phyloP scores from a whole-genome alignment of 2,113 vertebrate species.

The Phoxinus phoxinus region DNA sequence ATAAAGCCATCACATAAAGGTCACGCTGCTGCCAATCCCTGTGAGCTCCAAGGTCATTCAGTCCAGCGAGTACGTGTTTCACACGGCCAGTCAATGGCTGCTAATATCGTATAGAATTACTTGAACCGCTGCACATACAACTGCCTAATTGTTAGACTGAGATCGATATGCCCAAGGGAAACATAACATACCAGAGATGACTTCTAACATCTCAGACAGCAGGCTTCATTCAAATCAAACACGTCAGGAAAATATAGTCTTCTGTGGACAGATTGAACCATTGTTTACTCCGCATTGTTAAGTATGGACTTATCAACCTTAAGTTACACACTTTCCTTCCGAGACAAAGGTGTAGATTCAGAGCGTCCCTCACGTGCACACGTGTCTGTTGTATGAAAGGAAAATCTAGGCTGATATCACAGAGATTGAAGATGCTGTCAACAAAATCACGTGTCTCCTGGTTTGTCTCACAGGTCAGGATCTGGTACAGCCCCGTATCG shows the following conservation, averaged over 20 bases:
- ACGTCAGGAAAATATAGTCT: not conserved
- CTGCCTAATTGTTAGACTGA: conserved; percentile 52
- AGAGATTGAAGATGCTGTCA: not conserved
- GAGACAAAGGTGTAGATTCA: not conserved
- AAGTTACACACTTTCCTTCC: not conserved
- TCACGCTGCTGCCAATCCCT: not conserved
- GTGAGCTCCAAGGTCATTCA: conserved; percentile 23
- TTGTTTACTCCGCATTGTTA: conserved; percentile 5
- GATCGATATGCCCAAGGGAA: conserved; percentile 50
- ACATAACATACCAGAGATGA: not conserved
- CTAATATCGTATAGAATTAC: conserved; percentile 56
- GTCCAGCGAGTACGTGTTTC: conserved; percentile 13
- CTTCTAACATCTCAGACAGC: not conserved
- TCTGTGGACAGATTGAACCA: not conserved
- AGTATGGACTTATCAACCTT: conserved; percentile 29
- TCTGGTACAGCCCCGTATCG: conserved; percentile 66
- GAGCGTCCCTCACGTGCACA: not conserved
- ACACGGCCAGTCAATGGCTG: not conserved
- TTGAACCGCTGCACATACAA: conserved; percentile 37
- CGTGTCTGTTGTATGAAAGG: not conserved
- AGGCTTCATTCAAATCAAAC: not conserved
- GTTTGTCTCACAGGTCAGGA: conserved; percentile 63
- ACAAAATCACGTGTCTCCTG: not conserved
- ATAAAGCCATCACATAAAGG: conserved; percentile 10
- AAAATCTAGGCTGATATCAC: not conserved